Conservation (phyloP, 1,140 invertebrate species). For the Cotesia vestalis region DNA sequence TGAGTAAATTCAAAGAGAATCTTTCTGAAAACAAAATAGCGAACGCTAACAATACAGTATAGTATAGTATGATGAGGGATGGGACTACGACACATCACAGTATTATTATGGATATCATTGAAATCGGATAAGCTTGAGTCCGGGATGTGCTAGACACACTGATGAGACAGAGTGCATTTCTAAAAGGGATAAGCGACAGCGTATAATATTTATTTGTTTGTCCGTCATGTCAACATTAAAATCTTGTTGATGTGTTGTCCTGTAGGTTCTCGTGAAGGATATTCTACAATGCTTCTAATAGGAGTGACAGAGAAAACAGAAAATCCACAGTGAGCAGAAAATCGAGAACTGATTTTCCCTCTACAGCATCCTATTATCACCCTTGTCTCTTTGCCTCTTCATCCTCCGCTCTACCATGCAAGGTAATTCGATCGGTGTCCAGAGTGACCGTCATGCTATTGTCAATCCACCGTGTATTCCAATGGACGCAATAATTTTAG, state of each 20-base stretch:
- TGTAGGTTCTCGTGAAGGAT: no score
- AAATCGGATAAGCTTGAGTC: constrained; percentile 48
- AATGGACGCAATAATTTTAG: constrained; percentile 36
- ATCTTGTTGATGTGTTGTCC: neutral
- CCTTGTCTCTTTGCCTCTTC: constrained; percentile 1
- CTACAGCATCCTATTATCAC: neutral
- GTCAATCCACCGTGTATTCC: constrained; percentile 34
- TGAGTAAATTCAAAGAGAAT: neutral
- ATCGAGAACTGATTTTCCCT: constrained; percentile 20
- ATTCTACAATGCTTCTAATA: neutral
- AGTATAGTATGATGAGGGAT: constrained; percentile 10
- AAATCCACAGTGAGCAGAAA: neutral
- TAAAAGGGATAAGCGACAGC: constrained; percentile 21
- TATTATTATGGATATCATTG: constrained; percentile 50
- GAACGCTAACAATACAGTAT: no score
- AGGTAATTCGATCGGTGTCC: constrained; percentile 36
- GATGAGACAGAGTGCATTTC: neutral
- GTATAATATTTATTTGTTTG: constrained; percentile 4
- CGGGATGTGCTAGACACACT: neutral
- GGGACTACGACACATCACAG: constrained; percentile 32
- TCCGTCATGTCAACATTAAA: constrained; percentile 2
- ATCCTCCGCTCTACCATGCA: neutral
- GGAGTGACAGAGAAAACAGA: neutral
- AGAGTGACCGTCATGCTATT: constrained; percentile 28
- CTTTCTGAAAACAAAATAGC: neutral